Percentiles rank a stretch among this genome's conserved stretches.
Evolutionary conservation across 2,888 invertebrate species (phyloP).

Genomic region (Leucania comma): DNA sequence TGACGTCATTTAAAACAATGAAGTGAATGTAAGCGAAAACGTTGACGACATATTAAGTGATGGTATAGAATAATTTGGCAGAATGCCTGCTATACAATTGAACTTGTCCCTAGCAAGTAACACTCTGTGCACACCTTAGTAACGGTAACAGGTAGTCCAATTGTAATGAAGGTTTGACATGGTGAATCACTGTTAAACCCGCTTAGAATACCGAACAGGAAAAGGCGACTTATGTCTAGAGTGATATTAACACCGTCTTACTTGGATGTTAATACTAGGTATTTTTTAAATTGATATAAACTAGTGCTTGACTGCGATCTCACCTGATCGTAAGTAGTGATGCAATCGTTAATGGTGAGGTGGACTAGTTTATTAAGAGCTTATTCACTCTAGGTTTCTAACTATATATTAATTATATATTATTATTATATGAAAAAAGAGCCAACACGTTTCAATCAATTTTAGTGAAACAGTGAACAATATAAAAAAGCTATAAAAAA

Average conservation of each 20-base stretch:
- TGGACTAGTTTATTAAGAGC: no score
- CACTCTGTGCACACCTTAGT: constrained; percentile 21
- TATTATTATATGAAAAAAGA: no score
- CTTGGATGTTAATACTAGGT: neutral
- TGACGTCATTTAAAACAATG: constrained; percentile 65
- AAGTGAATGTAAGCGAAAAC: constrained; percentile 56
- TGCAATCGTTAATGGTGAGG: no score
- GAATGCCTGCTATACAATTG: constrained; percentile 63
- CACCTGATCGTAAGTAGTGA: no score
- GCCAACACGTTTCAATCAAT: neutral
- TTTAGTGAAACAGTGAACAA: neutral
- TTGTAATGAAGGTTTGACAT: constrained; percentile 28
- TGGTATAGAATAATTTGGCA: constrained; percentile 65
- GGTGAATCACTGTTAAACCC: constrained; percentile 16
- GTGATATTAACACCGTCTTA: neutral
- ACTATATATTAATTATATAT: no score
- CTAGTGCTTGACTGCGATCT: no score
- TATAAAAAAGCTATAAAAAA: neutral
- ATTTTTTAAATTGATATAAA: neutral
- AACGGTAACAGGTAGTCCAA: constrained; percentile 15
- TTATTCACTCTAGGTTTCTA: no score
- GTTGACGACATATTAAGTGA: constrained; percentile 60
- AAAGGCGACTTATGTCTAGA: neutral
- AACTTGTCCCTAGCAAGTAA: constrained; percentile 51
- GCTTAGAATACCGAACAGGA: constrained; percentile 20